These are phyloP conservation scores for Lysandra bellargus DNA, from an alignment of 2,888 invertebrate genomes.

Conservation along the genomic window DNA sequence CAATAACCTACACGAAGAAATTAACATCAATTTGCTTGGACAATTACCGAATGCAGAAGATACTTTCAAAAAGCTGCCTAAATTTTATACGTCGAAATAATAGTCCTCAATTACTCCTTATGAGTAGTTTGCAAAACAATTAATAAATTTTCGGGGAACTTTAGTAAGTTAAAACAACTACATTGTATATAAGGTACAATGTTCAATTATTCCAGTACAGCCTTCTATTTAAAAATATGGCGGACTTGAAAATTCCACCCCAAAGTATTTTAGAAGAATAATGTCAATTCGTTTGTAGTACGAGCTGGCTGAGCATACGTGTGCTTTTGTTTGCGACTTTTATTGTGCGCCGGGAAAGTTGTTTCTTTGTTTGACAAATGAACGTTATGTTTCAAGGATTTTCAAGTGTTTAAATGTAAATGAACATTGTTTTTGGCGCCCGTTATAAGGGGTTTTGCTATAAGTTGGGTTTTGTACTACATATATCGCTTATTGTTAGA, in stretches of 20 bases:
- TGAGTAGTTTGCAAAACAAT: too few relatives aligned
- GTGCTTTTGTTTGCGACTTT: slow-evolving; percentile 27
- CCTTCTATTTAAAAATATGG: background rate
- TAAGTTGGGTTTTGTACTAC: background rate
- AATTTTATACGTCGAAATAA: too few relatives aligned
- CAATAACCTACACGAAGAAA: too few relatives aligned
- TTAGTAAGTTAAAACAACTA: too few relatives aligned
- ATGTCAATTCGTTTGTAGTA: slow-evolving; percentile 21
- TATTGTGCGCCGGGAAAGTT: slow-evolving; percentile 20
- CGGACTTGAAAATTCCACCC: slow-evolving; percentile 25
- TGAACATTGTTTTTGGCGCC: slow-evolving; percentile 8
- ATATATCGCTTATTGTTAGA: too few relatives aligned
- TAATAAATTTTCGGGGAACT: too few relatives aligned
- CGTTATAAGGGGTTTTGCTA: background rate
- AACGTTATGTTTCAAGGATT: slow-evolving; percentile 18
- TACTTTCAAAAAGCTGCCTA: too few relatives aligned
- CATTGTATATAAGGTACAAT: too few relatives aligned
- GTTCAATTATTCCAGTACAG: background rate
- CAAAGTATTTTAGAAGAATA: slow-evolving; percentile 15
- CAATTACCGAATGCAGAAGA: too few relatives aligned
- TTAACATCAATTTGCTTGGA: too few relatives aligned
- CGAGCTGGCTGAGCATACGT: slow-evolving; percentile 1
- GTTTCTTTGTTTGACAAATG: slow-evolving; percentile 27
- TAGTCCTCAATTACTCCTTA: too few relatives aligned
- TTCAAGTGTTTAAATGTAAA: slow-evolving; percentile 21